Evolutionary conservation across 2,888 invertebrate species (phyloP).

Genomic region (Dynastes tityus): DNA sequence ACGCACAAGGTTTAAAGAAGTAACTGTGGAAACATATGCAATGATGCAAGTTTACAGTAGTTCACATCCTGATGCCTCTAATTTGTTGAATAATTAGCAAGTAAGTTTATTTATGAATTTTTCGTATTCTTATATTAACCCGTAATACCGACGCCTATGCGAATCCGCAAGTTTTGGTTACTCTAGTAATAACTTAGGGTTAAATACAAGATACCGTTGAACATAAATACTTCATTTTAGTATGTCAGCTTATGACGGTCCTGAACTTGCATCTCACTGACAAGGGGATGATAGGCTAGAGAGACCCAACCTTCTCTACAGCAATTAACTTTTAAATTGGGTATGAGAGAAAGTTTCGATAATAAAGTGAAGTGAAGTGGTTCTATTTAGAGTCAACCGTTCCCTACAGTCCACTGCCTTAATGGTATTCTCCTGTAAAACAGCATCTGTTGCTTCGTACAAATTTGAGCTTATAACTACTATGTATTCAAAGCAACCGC

Average conservation of each 20-base stretch:
- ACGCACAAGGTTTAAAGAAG: too few relatives aligned
- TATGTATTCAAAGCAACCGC: neutral
- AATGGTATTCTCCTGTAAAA: slow-evolving; percentile 12
- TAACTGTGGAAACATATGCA: too few relatives aligned
- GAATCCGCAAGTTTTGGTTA: too few relatives aligned
- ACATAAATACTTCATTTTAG: too few relatives aligned
- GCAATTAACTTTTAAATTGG: slow-evolving; percentile 46
- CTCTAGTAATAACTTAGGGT: too few relatives aligned
- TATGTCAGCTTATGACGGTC: slow-evolving; percentile 7
- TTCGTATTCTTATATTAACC: too few relatives aligned
- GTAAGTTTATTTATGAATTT: too few relatives aligned
- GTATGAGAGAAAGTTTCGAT: slow-evolving; percentile 32
- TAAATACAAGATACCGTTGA: too few relatives aligned
- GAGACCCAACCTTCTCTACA: slow-evolving; percentile 18
- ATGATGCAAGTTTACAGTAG: too few relatives aligned
- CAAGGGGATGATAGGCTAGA: slow-evolving; percentile 31
- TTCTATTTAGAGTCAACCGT: slow-evolving; percentile 23
- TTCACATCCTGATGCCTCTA: too few relatives aligned
- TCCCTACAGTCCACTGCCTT: neutral
- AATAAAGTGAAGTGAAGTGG: slow-evolving; percentile 35
- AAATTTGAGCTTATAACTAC: neutral
- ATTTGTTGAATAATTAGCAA: too few relatives aligned
- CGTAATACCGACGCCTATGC: too few relatives aligned
- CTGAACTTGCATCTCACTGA: slow-evolving; percentile 17
- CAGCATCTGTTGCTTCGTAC: slow-evolving; percentile 32